These are phyloP conservation scores for Lasioglossum calceatum DNA, from an alignment of 2,888 invertebrate species.

Conservation along the genomic window DNA sequence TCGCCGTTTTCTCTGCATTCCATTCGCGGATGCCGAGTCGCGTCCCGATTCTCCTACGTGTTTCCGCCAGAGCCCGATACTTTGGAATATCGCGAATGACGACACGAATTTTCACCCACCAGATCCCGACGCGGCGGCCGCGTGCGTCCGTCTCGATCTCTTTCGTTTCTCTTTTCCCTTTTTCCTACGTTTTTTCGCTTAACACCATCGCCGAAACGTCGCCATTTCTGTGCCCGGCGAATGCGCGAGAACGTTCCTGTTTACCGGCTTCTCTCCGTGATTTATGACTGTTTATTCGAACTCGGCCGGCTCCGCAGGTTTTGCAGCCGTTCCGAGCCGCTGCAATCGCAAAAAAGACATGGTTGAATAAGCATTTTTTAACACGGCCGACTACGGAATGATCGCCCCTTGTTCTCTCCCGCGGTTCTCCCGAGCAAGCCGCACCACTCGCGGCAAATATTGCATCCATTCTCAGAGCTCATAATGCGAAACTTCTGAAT, in stretches of 20 bases:
- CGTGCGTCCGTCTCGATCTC: background rate
- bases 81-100: slow-evolving; percentile 34
- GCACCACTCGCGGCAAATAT: slow-evolving; percentile 12
- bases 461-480: background rate
- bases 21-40: slow-evolving; percentile 37
- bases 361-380: slow-evolving; percentile 36
- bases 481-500: background rate
- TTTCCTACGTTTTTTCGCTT: background rate
- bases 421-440: background rate
- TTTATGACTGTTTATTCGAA: slow-evolving; percentile 60
- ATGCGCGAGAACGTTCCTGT: slow-evolving; percentile 48
- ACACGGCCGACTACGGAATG: slow-evolving; percentile 13
- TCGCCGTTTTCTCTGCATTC: slow-evolving; percentile 30
- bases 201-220: slow-evolving; percentile 34
- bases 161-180: background rate
- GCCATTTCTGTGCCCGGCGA: slow-evolving; percentile 41
- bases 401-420: slow-evolving; percentile 17
- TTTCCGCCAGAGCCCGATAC: background rate
- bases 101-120: slow-evolving; percentile 24
- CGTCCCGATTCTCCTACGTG: slow-evolving; percentile 3
- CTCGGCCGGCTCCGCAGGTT: slow-evolving; percentile 18
- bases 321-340: slow-evolving; percentile 8
- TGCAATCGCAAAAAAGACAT: slow-evolving; percentile 34
- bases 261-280: slow-evolving; percentile 50
- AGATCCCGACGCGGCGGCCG: background rate